A percentile compares a stretch with the other conserved stretches of the same genome.
phyloP scores from a whole-genome alignment of 2,797 vertebrate species.

The Picus viridis region DNA sequence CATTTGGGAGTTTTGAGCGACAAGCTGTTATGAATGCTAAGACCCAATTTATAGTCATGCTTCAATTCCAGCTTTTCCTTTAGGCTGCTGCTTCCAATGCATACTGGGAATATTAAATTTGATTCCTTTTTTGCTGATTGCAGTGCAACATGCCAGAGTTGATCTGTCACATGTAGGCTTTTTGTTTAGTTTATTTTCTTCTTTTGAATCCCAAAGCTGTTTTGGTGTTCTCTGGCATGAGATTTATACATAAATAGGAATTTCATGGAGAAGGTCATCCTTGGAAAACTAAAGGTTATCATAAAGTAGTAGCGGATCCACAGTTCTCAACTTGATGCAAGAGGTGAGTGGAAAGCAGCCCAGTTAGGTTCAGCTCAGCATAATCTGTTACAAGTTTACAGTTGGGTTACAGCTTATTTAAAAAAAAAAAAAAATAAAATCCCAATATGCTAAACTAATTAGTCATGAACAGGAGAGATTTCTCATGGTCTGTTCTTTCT shows the following conservation, averaged over 20 bases:
- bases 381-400: not conserved
- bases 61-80: constrained; percentile 51
- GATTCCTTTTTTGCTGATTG: constrained; percentile 36
- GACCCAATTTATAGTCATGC: constrained; percentile 55
- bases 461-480: not conserved
- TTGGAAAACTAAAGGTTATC: not conserved
- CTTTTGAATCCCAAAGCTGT: not conserved
- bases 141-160: not conserved
- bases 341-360: not conserved
- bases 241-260: not conserved
- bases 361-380: not conserved
- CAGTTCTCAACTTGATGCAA: not conserved
- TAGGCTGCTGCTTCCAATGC: constrained; percentile 22
- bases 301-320: not conserved
- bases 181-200: not conserved
- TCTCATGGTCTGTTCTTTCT: not conserved
- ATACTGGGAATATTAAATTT: constrained; percentile 35
- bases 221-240: not conserved
- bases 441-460: not conserved
- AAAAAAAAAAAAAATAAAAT: not conserved
- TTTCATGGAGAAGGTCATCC: not conserved
- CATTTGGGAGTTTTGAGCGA: constrained; percentile 47
- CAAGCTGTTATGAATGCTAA: constrained; percentile 41
- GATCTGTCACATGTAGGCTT: not conserved
- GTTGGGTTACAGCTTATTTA: not conserved